phyloP scores from a whole-genome alignment of 2,113 vertebrate species.

The Pelodiscus sinensis region DNA sequence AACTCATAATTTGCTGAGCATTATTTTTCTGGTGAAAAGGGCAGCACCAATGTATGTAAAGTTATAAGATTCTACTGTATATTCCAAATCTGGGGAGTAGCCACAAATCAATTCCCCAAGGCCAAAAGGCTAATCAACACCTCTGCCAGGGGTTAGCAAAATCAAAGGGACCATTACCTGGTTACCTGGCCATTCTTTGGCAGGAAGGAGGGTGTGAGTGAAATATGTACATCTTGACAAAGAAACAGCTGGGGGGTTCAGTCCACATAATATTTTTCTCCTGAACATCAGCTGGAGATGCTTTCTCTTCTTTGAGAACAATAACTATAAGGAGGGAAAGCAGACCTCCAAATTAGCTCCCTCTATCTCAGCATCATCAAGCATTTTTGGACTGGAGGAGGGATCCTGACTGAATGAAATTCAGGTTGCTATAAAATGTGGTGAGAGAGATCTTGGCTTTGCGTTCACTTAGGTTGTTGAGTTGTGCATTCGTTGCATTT shows the following conservation, averaged over 20 bases:
- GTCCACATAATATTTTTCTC: not conserved
- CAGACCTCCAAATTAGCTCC: not conserved
- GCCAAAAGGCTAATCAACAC: not conserved
- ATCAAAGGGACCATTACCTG: not conserved
- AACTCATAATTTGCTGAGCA: not conserved
- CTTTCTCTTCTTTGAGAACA: not conserved
- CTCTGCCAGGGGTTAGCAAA: no score
- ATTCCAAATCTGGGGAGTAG: not conserved
- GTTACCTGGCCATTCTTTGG: not conserved
- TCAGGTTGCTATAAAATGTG: not conserved
- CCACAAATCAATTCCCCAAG: not conserved
- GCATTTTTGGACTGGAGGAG: not conserved
- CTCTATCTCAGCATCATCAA: not conserved
- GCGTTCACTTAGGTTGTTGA: not conserved
- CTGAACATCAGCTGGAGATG: not conserved
- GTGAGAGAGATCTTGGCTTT: no score
- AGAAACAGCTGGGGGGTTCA: not conserved
- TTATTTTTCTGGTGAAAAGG: not conserved
- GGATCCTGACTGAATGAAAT: not conserved
- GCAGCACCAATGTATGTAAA: not conserved
- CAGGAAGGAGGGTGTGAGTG: not conserved
- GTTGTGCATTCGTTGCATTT: not conserved
- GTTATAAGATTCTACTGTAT: not conserved
- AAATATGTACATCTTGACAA: not conserved
- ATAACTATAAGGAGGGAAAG: not conserved